These are phyloP conservation scores for Heliocidaris tuberculata DNA, from an alignment of 35 echinoderm and acorn worm genomes.

Conservation along the genomic window DNA sequence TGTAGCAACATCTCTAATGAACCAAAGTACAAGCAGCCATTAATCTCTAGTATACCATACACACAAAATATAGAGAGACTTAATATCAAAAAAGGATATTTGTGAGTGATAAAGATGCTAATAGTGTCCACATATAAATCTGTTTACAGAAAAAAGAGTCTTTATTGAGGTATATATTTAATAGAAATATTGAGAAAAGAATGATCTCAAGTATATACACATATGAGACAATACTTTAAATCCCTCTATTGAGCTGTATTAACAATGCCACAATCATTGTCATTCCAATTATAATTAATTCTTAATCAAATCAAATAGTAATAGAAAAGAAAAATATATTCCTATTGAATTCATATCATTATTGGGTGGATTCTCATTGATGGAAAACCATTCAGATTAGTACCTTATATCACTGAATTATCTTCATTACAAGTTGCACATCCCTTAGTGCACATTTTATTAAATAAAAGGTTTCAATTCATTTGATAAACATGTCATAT, in stretches of 20 bases:
- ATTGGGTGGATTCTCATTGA: too few species aligned
- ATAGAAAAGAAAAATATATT: not conserved
- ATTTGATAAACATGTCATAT: not conserved
- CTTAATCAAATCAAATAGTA: not conserved
- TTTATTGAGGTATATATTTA: slow-evolving; percentile 1
- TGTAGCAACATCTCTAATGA: not conserved
- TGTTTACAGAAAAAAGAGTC: slow-evolving; percentile 4
- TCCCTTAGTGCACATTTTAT: not conserved
- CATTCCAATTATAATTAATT: not conserved
- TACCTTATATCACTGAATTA: not conserved
- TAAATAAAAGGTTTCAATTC: not conserved
- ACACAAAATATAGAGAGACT: not conserved
- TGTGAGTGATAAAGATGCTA: not conserved
- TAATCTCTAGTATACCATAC: not conserved
- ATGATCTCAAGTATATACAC: slow-evolving; percentile 12
- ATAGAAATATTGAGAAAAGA: not conserved
- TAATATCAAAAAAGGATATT: not conserved
- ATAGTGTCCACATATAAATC: not conserved
- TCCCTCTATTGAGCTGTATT: not conserved
- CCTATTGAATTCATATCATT: not conserved
- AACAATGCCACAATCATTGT: not conserved
- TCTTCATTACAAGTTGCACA: not conserved
- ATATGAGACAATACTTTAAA: not conserved
- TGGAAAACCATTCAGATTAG: not conserved
- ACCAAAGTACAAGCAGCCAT: not conserved